Base-by-base conservation (phyloP, 2,888 invertebrate species). In the Atherix ibis region DNA sequence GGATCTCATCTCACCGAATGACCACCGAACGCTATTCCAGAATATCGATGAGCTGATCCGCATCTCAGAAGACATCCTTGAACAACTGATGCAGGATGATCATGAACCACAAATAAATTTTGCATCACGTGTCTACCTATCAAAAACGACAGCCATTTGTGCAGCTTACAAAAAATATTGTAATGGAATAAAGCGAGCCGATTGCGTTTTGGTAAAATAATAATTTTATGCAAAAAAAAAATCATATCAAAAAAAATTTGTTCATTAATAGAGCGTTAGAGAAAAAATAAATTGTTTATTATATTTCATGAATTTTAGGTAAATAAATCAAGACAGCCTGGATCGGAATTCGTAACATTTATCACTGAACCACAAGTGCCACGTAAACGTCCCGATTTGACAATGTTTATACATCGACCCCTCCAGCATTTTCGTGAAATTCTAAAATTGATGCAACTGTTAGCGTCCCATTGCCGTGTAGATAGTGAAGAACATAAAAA, bases 331-430 rank as follows among this genome's bases (percentile, higher is more conserved):
- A 71, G 75, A 50, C 76, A 77, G 49, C 69, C 72, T 36, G 82
- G 81, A 47, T 73, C 80, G 9, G 78, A 80, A 18, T 87, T 88
- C 55, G 76, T 80, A 32, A 70, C 76, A 40, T 76, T 85, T 53
- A 75, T 84, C 46, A 77, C 76, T 38, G 80, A 79, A 49, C 85
- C 85, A 3, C 73, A 79, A 12, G 78, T 85, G 46, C 84, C 85
- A 3, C 68, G 81, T 43, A 70, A 80, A 55, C 71, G 81, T 43
- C 85, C 85, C 10, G 87, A 88, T 54, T 72, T 88, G 42, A 85
- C 85, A 9, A 76, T 82, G 10, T 72, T 87, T 44, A 72, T 88
- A 40, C 80, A 87, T 56, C 78, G 83, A 50, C 87, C 87, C 0
- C 57, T 87, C 45, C 84, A 87, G 58, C 85, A 87, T 64, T 77